Conservation (phyloP, 2,888 invertebrate genomes). For the Strigamia crassipes region DNA sequence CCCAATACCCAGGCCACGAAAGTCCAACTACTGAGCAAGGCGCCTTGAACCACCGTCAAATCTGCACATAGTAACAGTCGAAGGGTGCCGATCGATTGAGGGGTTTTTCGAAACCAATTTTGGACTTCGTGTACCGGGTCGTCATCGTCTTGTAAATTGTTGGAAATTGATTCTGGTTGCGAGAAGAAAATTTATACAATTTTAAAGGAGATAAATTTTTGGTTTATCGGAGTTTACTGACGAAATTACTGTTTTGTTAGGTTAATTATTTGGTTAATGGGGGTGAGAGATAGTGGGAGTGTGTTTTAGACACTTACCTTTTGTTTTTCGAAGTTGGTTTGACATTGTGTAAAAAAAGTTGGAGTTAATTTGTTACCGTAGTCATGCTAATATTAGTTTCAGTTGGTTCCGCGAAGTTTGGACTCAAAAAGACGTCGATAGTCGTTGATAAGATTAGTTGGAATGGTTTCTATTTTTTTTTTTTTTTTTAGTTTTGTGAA, state of each 20-base stretch:
- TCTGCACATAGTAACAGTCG: constrained; percentile 25
- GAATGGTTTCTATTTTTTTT: neutral
- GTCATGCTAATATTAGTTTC: neutral
- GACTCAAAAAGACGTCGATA: neutral
- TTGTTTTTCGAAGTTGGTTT: neutral
- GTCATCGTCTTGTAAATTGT: neutral
- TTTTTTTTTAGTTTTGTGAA: too few relatives aligned
- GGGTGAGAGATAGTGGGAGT: too few relatives aligned
- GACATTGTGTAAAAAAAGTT: neutral
- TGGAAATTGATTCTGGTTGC: neutral
- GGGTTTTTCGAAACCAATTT: constrained; percentile 5
- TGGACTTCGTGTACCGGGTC: neutral
- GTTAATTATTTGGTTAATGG: neutral
- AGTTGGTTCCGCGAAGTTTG: neutral
- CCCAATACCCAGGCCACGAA: constrained; percentile 33
- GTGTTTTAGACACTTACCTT: neutral
- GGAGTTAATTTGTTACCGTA: neutral
- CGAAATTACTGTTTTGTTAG: too few relatives aligned
- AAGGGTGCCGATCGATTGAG: neutral
- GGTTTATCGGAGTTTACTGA: too few relatives aligned
- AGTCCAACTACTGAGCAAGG: constrained; percentile 10
- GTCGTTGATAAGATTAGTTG: neutral
- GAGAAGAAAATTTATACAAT: neutral
- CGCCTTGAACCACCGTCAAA: constrained; percentile 34
- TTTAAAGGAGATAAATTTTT: neutral